Evolutionary conservation across 2,888 invertebrate species (phyloP).

Genomic region (Tetragonisca angustula): DNA sequence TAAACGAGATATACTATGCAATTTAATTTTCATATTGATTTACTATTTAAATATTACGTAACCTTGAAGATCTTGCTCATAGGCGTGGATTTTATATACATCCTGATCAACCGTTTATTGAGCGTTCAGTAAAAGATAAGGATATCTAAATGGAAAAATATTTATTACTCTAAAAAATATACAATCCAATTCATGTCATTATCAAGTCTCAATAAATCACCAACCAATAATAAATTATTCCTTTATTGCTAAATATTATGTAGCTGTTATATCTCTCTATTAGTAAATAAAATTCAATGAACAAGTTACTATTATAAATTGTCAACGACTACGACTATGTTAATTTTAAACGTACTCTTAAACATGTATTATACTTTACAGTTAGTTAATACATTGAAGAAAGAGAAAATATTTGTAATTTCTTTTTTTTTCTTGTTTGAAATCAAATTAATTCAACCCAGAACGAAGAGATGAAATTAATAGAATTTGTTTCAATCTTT

Average conservation of each 20-base stretch:
- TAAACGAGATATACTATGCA: not conserved
- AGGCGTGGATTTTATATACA: slow-evolving; percentile 62
- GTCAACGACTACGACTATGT: not conserved
- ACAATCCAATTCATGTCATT: not conserved
- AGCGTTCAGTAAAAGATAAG: slow-evolving; percentile 37
- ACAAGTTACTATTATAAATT: not conserved
- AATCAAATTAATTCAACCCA: not conserved
- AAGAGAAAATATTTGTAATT: not conserved
- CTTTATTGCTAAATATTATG: not conserved
- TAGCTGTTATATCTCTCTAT: not conserved
- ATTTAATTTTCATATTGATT: slow-evolving; percentile 36
- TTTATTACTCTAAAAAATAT: not conserved
- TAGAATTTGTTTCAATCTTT: not conserved
- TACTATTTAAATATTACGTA: slow-evolving; percentile 59
- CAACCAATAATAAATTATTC: not conserved
- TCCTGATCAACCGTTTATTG: slow-evolving; percentile 53
- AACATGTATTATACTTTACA: not conserved
- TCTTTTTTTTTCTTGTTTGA: not conserved
- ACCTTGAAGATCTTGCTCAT: slow-evolving; percentile 56
- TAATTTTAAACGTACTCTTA: not conserved
- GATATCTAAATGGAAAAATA: not conserved
- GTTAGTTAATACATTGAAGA: not conserved
- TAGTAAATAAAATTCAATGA: not conserved
- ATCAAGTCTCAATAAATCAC: not conserved
- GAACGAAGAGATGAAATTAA: not conserved